These are phyloP conservation scores for Mystacides longicornis DNA, from an alignment of 2,888 invertebrate genomes.

Conservation along the genomic window DNA sequence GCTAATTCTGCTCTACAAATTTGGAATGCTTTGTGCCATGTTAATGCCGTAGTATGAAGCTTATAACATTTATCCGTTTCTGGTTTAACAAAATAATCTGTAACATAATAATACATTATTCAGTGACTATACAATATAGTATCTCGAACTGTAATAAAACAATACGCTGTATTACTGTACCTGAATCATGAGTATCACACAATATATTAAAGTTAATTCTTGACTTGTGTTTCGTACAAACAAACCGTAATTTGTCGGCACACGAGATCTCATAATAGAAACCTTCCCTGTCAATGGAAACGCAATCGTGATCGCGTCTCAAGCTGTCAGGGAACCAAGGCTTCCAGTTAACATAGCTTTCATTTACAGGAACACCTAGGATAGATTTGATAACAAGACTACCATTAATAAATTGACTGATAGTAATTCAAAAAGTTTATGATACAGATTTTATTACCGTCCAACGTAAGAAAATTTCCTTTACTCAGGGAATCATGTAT, in stretches of 20 bases:
- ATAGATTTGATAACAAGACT: too few relatives aligned
- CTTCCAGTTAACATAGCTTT: background rate
- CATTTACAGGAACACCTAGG: background rate
- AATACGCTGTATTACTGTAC: too few relatives aligned
- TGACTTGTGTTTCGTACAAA: background rate
- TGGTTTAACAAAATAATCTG: background rate
- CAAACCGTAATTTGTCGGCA: background rate
- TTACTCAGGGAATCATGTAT: slow-evolving; percentile 17
- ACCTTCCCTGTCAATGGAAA: background rate
- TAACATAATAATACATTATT: too few relatives aligned
- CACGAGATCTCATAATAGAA: background rate
- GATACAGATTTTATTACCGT: too few relatives aligned
- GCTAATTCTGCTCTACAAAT: slow-evolving; percentile 11
- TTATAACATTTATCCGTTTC: slow-evolving; percentile 16
- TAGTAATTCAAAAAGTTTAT: too few relatives aligned
- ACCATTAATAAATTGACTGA: too few relatives aligned
- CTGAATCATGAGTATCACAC: slow-evolving; percentile 6
- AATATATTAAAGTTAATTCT: background rate
- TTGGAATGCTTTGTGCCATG: slow-evolving; percentile 16
- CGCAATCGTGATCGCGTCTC: background rate
- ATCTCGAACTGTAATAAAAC: too few relatives aligned
- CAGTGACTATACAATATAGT: too few relatives aligned
- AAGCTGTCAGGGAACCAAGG: background rate
- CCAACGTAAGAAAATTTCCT: slow-evolving; percentile 14
- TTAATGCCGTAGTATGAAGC: slow-evolving; percentile 13